Conservation (phyloP, 2,797 vertebrate genomes). For the Agapornis canus region DNA sequence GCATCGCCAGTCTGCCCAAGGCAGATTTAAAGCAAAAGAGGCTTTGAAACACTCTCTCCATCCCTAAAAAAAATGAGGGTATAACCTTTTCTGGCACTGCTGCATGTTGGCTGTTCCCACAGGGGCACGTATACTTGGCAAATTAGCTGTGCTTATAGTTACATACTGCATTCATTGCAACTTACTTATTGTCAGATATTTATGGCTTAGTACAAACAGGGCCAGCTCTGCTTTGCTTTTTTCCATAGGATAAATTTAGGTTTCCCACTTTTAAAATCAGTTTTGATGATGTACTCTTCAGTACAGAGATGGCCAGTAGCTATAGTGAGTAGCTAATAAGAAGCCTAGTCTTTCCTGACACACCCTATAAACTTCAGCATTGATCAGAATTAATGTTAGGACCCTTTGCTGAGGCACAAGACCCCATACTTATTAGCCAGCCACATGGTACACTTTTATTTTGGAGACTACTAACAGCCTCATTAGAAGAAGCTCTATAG, state of each 20-base stretch:
- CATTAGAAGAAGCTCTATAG: background rate
- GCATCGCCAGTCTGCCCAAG: background rate
- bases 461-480: background rate
- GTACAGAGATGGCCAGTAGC: background rate
- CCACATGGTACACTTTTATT: background rate
- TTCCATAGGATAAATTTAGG: background rate
- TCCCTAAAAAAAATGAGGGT: background rate
- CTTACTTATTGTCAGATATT: background rate
- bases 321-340: background rate
- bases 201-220: background rate
- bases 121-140: background rate
- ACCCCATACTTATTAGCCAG: background rate
- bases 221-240: background rate
- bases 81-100: background rate
- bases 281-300: background rate
- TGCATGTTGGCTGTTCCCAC: background rate
- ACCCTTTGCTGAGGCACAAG: background rate
- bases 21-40: slow-evolving; percentile 24
- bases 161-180: background rate
- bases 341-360: background rate
- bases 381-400: background rate
- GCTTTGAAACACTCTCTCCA: background rate
- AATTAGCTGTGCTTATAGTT: background rate
- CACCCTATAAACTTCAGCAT: background rate
- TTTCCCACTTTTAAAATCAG: background rate